Evolutionary conservation across 2,888 invertebrate genomes (phyloP).

Genomic region (Sinodicranocentrus sp.): DNA sequence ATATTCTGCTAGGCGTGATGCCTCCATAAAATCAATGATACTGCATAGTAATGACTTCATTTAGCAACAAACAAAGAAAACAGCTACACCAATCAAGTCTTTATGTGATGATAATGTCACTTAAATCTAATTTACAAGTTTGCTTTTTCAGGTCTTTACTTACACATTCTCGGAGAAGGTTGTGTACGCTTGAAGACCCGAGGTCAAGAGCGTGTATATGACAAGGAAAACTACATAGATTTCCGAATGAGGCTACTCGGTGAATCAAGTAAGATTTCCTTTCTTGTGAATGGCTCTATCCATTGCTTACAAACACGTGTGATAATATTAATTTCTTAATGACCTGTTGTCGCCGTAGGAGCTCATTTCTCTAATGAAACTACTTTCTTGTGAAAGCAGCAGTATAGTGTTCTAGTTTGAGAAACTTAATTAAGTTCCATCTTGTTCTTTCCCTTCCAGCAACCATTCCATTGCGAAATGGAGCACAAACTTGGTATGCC

Average conservation of each 20-base stretch:
- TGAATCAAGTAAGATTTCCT: conserved; percentile 84
- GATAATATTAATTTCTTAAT: conserved; percentile 7
- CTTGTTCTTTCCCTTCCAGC: conserved; percentile 80
- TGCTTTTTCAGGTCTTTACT: conserved; percentile 86
- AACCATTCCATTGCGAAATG: conserved; percentile 93
- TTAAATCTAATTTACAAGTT: conserved; percentile 12
- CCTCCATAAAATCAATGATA: too few species aligned
- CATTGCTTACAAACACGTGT: background rate
- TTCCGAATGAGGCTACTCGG: conserved; percentile 95
- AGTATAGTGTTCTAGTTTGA: too few species aligned
- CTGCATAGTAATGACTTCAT: too few species aligned
- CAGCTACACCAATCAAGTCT: too few species aligned
- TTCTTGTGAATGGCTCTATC: background rate
- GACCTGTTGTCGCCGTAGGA: conserved; percentile 88
- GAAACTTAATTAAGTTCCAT: too few species aligned
- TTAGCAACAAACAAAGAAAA: too few species aligned
- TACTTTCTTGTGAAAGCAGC: too few species aligned
- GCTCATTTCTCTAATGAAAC: too few species aligned
- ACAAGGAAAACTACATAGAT: conserved; percentile 96
- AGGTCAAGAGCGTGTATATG: conserved; percentile 90
- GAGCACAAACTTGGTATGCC: conserved; percentile 91
- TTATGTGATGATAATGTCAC: too few species aligned
- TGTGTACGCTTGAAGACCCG: conserved; percentile 92
- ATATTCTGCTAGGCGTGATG: too few species aligned
- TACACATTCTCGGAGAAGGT: conserved; percentile 96